A percentile compares a stretch with the other conserved stretches of the same genome.
These are phyloP conservation scores for Sepioteuthis lessoniana DNA, from an alignment of 2,888 invertebrate genomes.

Conservation along the genomic window DNA sequence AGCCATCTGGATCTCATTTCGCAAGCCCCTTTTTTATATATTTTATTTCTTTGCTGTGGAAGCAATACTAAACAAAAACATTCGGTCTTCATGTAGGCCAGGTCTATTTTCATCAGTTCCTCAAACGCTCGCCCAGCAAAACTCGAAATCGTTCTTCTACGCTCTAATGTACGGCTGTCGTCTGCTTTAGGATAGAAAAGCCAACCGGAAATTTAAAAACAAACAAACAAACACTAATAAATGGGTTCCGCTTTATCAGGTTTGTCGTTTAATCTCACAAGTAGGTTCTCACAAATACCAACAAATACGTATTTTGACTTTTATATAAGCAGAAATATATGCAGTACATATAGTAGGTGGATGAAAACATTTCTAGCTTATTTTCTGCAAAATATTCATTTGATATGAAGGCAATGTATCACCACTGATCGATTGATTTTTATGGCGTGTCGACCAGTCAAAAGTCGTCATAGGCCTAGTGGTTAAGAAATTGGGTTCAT, in stretches of 20 bases:
- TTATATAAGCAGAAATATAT: no score
- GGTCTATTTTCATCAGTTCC: not conserved
- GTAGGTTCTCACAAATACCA: not conserved
- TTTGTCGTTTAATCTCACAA: not conserved
- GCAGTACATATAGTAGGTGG: no score
- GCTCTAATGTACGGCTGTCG: not conserved
- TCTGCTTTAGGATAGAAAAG: not conserved
- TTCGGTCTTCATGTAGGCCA: not conserved
- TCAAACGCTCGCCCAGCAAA: not conserved
- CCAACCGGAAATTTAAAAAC: not conserved
- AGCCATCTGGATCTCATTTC: conserved; percentile 5
- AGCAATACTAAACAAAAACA: not conserved
- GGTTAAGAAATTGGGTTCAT: no score
- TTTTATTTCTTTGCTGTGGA: not conserved
- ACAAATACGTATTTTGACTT: no score
- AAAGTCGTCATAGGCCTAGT: no score
- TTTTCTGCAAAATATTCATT: no score
- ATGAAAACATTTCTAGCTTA: no score
- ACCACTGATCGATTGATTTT: no score
- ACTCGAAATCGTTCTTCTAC: not conserved
- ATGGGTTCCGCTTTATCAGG: not conserved
- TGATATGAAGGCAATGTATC: no score
- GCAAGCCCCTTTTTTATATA: not conserved
- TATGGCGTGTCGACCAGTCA: no score
- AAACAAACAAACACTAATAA: not conserved